phyloP scores from a whole-genome alignment of 2,888 invertebrate genomes.

The Caenorhabditis imperialis region DNA sequence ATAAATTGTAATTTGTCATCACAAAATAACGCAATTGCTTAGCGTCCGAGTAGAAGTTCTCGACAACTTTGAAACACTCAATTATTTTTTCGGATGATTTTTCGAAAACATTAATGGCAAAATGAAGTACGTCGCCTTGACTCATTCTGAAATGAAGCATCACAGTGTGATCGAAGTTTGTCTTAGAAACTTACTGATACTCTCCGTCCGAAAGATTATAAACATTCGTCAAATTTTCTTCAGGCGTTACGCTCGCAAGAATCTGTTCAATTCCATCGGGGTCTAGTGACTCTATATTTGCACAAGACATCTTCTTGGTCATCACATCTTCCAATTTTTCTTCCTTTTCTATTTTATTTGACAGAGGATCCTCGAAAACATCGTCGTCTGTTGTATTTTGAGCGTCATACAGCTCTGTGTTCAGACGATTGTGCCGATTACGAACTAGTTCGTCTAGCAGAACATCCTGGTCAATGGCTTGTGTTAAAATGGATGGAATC shows the following conservation, averaged over 20 bases:
- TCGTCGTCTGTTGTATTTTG: conserved; percentile 10
- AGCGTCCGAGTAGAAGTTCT: conserved; percentile 36
- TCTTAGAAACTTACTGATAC: conserved; percentile 12
- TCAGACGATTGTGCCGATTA: conserved; percentile 37
- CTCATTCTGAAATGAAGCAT: conserved; percentile 66
- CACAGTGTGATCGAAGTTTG: no score
- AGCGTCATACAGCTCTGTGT: conserved; percentile 23
- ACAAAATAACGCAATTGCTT: conserved; percentile 30
- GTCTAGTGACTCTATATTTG: conserved; percentile 38
- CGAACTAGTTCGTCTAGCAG: conserved; percentile 54
- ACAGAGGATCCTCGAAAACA: background rate
- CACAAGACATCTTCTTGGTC: conserved; percentile 51
- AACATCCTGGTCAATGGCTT: conserved; percentile 42
- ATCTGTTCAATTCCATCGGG: conserved; percentile 34
- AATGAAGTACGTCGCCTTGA: conserved; percentile 68
- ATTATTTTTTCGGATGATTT: conserved; percentile 42
- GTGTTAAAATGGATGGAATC: conserved; percentile 25
- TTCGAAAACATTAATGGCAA: conserved; percentile 69
- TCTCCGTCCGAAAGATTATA: conserved; percentile 45
- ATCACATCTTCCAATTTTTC: conserved; percentile 52
- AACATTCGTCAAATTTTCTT: background rate
- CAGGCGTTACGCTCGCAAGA: conserved; percentile 20
- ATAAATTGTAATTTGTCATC: conserved; percentile 47
- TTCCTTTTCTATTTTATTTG: conserved; percentile 6
- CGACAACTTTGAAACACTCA: conserved; percentile 31